Evolutionary conservation across 2,888 invertebrate species (phyloP).

Genomic region (Lasioglossum marginatum): DNA sequence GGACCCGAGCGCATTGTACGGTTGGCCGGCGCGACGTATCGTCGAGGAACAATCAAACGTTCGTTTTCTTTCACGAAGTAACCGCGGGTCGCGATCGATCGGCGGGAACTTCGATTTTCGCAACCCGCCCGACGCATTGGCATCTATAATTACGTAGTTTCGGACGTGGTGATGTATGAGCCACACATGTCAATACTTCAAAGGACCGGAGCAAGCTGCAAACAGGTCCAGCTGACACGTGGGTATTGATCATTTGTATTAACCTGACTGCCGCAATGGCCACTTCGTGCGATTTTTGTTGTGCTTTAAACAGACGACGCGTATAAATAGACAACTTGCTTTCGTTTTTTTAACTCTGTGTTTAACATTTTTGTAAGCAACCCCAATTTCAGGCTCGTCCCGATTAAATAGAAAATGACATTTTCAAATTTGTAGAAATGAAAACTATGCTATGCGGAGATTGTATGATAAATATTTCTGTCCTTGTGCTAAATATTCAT

Average conservation of each 20-base stretch:
- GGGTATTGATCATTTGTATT: conserved; percentile 7
- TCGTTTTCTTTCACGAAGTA: conserved; percentile 28
- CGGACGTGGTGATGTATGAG: conserved; percentile 2
- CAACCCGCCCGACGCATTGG: conserved; percentile 22
- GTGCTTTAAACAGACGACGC: background rate
- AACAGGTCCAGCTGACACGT: background rate
- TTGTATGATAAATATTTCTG: background rate
- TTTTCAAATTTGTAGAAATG: background rate
- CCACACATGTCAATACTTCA: background rate
- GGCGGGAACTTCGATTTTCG: background rate
- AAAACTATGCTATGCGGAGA: background rate
- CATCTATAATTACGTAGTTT: conserved; percentile 35
- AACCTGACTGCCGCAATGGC: background rate
- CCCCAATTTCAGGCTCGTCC: background rate
- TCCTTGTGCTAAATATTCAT: background rate
- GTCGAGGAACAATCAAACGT: conserved; percentile 38
- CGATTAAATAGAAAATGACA: no score
- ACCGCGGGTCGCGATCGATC: conserved; percentile 29
- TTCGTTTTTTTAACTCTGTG: background rate
- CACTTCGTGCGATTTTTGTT: background rate
- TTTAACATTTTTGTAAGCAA: background rate
- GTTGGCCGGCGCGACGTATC: conserved; percentile 16
- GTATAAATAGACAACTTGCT: background rate
- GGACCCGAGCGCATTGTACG: conserved; percentile 39
- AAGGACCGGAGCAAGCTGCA: background rate